Evolutionary conservation across 2,113 vertebrate genomes (phyloP).

Genomic region (Rhadina sibilatrix): DNA sequence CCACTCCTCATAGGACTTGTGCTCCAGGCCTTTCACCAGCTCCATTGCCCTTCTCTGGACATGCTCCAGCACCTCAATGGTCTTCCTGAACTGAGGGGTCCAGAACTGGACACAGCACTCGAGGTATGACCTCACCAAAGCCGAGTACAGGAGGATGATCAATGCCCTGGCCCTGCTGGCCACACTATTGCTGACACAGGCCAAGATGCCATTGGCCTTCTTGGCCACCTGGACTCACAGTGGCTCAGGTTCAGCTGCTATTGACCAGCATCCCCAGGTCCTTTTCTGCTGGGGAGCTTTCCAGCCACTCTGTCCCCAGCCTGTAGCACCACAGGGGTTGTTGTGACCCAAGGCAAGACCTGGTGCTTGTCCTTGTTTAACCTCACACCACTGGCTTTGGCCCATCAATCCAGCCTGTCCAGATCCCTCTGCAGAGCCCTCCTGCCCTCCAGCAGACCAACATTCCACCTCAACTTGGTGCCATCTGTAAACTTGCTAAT

Average conservation of each 20-base stretch:
- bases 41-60: neutral
- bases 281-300: neutral
- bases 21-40: neutral
- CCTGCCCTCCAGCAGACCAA: neutral
- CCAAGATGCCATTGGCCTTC: neutral
- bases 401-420: neutral
- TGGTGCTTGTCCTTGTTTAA: neutral
- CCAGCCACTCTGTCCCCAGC: neutral
- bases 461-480: neutral
- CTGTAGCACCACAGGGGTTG: neutral
- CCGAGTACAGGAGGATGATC: neutral
- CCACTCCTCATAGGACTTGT: fast-evolving
- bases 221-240: neutral
- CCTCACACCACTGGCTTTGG: fast-evolving
- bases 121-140: neutral
- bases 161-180: neutral
- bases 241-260: neutral
- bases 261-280: neutral
- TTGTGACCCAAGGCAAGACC: neutral
- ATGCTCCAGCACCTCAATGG: neutral
- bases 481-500: neutral
- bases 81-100: neutral
- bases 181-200: neutral
- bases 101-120: neutral
- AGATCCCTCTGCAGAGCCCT: neutral